Conservation (phyloP, 2,888 invertebrate genomes). For the Himalopsyche japonica region DNA sequence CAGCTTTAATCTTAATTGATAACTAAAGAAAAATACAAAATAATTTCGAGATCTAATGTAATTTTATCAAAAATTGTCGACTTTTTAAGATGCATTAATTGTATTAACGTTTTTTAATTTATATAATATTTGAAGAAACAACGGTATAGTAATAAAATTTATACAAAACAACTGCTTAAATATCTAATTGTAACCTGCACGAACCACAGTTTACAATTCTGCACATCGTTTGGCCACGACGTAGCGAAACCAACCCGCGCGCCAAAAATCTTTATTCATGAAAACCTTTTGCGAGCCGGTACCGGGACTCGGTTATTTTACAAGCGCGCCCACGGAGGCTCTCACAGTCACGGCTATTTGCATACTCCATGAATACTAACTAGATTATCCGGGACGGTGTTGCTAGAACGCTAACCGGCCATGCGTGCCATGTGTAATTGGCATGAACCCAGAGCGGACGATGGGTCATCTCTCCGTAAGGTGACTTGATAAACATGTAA, state of each 20-base stretch:
- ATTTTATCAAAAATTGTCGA: too few relatives aligned
- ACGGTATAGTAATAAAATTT: too few relatives aligned
- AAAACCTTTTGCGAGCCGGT: slow-evolving; percentile 12
- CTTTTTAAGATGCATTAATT: too few relatives aligned
- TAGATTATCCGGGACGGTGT: slow-evolving; percentile 35
- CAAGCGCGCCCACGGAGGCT: not conserved
- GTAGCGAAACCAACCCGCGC: not conserved
- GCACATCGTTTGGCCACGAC: not conserved
- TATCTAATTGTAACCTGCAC: not conserved
- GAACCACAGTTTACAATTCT: not conserved
- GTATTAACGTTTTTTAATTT: too few relatives aligned
- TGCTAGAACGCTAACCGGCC: slow-evolving; percentile 23
- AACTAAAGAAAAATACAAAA: too few relatives aligned
- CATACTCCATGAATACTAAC: slow-evolving; percentile 40
- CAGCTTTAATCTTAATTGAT: too few relatives aligned
- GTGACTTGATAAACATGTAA: not conserved
- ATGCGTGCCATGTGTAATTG: slow-evolving; percentile 38
- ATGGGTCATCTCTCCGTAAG: slow-evolving; percentile 4
- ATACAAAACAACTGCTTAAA: too few relatives aligned
- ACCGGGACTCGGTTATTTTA: not conserved
- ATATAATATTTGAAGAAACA: too few relatives aligned
- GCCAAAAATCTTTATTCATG: slow-evolving; percentile 38
- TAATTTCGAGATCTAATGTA: too few relatives aligned
- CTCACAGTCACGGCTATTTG: slow-evolving; percentile 26
- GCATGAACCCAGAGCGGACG: slow-evolving; percentile 1